Conservation (phyloP, 1,140 invertebrate species). For the Drosophila kanapiae region DNA sequence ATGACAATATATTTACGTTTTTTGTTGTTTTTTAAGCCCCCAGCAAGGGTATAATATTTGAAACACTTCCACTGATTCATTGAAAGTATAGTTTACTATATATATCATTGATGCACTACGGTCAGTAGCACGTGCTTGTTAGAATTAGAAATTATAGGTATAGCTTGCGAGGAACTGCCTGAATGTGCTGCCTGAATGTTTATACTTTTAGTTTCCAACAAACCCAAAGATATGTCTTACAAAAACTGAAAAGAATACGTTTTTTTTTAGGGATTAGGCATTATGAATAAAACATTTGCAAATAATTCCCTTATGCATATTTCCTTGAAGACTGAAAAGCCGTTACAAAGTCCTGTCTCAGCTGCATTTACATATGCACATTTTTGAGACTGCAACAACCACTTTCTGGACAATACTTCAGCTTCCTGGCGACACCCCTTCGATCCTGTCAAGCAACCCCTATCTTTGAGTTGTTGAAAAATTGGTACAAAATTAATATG, state of each 20-base stretch:
- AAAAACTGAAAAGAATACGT: too few species aligned
- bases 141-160: too few species aligned
- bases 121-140: too few species aligned
- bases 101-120: background rate
- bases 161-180: too few species aligned
- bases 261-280: background rate
- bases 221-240: too few species aligned
- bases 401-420: constrained; percentile 17
- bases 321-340: background rate
- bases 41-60: background rate
- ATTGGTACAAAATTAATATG: constrained; percentile 28
- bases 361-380: constrained; percentile 31
- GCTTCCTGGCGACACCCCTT: constrained; percentile 21
- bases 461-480: constrained; percentile 29
- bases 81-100: background rate
- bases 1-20: background rate
- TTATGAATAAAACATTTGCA: background rate
- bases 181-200: too few species aligned
- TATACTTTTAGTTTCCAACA: too few species aligned
- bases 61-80: too few species aligned
- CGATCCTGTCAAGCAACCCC: constrained; percentile 19
- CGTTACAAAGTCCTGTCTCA: constrained; percentile 41
- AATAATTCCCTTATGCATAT: background rate
- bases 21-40: background rate
- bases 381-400: constrained; percentile 36